Evolutionary conservation across 2,888 invertebrate species (phyloP).

Genomic region (Rotaria sp.): DNA sequence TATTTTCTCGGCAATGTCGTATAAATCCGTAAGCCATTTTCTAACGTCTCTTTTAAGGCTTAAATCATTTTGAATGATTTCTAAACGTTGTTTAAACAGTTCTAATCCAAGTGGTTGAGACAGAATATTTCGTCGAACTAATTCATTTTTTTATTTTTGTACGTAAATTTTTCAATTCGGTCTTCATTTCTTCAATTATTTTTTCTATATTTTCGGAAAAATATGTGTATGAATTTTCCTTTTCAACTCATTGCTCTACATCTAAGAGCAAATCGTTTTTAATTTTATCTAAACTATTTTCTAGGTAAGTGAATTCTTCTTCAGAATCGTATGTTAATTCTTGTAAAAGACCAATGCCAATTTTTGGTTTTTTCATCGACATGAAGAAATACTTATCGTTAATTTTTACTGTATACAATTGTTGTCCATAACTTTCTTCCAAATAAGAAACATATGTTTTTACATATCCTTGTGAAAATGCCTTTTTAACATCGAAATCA

Average conservation of each 20-base stretch:
- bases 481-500: not conserved
- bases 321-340: not conserved
- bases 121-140: not conserved
- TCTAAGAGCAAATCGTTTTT: not conserved
- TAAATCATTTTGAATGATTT: not conserved
- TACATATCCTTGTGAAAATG: not conserved
- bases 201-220: not conserved
- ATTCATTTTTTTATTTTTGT: not conserved
- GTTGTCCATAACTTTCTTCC: not conserved
- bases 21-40: not conserved
- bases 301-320: not conserved
- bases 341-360: not conserved
- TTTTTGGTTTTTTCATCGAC: not conserved
- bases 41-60: not conserved
- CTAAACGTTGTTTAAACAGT: not conserved
- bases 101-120: not conserved
- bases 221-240: not conserved
- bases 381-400: not conserved
- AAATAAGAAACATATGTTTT: not conserved
- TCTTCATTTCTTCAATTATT: not conserved
- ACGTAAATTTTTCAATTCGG: not conserved
- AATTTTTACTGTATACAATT: not conserved
- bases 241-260: not conserved
- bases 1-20: not conserved
- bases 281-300: not conserved